phyloP scores from a whole-genome alignment of 2,113 vertebrate species.

The Oenanthe oenanthe region DNA sequence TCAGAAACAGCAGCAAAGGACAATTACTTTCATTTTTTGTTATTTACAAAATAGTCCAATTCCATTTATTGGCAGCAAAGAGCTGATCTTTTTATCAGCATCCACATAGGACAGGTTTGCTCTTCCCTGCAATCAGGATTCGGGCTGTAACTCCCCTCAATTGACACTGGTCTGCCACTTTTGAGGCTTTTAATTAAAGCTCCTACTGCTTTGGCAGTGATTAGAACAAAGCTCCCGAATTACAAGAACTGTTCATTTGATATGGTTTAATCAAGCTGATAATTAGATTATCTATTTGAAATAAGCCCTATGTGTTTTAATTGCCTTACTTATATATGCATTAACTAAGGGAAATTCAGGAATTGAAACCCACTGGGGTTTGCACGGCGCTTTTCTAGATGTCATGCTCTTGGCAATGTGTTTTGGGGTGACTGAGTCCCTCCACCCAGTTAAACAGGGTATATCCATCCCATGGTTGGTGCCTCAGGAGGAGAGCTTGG shows the following conservation, averaged over 20 bases:
- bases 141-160: not conserved
- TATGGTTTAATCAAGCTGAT: slow-evolving; percentile 67
- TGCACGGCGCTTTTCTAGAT: not conserved
- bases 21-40: not conserved
- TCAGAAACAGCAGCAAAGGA: not conserved
- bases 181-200: slow-evolving; percentile 44
- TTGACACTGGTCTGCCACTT: not conserved
- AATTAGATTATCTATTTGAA: slow-evolving; percentile 71
- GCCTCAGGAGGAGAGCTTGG: not conserved
- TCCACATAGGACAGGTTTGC: not conserved
- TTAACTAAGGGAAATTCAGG: slow-evolving; percentile 5
- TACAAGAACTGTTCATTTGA: slow-evolving; percentile 41
- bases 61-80: not conserved
- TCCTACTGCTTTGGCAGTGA: slow-evolving; percentile 13
- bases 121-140: not conserved
- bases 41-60: not conserved
- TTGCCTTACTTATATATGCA: slow-evolving; percentile 33
- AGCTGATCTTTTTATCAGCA: not conserved
- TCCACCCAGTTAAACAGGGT: accelerated
- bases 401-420: not conserved
- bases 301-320: slow-evolving; percentile 43
- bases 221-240: slow-evolving; percentile 39
- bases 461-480: not conserved
- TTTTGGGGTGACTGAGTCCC: not conserved
- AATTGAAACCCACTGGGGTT: not conserved